Evolutionary conservation across 1,140 invertebrate species (phyloP).

Genomic region (Brachionus asplanchnoidis): DNA sequence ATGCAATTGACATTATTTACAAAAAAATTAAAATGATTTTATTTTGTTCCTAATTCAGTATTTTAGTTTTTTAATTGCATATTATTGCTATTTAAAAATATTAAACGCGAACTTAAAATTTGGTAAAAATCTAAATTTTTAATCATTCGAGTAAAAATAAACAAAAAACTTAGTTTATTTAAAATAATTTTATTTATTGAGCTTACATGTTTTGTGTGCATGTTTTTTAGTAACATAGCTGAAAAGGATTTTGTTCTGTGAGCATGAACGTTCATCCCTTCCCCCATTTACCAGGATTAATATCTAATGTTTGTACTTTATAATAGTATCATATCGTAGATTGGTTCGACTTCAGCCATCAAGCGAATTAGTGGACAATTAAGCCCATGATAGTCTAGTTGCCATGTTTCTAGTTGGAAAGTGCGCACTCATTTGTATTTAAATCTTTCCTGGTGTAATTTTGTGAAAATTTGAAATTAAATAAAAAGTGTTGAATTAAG

Average conservation of each 20-base stretch:
- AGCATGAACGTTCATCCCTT: not conserved
- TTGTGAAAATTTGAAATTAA: not conserved
- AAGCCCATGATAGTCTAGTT: not conserved
- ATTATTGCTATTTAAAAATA: too few relatives aligned
- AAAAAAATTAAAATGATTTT: too few relatives aligned
- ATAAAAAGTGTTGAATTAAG: not conserved
- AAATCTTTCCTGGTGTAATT: conserved; percentile 24
- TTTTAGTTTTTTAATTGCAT: too few relatives aligned
- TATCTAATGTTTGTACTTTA: not conserved
- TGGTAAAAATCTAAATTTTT: too few relatives aligned
- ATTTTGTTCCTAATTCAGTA: too few relatives aligned
- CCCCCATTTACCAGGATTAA: not conserved
- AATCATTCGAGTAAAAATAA: too few relatives aligned
- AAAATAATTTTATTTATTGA: not conserved
- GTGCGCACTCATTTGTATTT: not conserved
- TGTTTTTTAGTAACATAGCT: not conserved
- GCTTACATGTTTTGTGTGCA: not conserved
- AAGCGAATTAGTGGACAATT: not conserved
- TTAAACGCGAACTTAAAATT: too few relatives aligned
- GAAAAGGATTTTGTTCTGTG: conserved; percentile 4
- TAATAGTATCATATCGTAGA: conserved; percentile 26
- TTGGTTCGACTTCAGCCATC: conserved; percentile 29
- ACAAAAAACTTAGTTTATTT: too few relatives aligned
- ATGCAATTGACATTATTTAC: too few relatives aligned
- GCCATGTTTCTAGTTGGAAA: not conserved